These are phyloP conservation scores for Vultur gryphus DNA, from an alignment of 2,797 vertebrate genomes.

Conservation along the genomic window DNA sequence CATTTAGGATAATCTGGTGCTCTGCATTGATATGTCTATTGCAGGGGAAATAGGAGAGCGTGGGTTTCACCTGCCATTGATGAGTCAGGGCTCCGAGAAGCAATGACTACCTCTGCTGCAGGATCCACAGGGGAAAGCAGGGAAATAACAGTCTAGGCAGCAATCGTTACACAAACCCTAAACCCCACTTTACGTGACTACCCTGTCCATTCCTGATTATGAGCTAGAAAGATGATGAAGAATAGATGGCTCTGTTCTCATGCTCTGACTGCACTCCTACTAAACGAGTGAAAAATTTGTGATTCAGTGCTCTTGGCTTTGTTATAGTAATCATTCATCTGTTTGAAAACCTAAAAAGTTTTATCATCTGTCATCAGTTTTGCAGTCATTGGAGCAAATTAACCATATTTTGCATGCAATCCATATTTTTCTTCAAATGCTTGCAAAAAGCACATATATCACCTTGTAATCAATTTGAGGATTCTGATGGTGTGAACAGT, in stretches of 20 bases:
- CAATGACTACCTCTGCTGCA: background rate
- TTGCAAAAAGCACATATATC: conserved; percentile 53
- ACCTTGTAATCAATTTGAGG: conserved; percentile 52
- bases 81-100: background rate
- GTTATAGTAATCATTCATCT: conserved; percentile 43
- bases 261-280: conserved; percentile 9
- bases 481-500: conserved; percentile 53
- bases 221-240: background rate
- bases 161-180: background rate
- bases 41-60: background rate
- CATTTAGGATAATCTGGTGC: background rate
- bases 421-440: conserved; percentile 2
- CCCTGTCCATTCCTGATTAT: background rate
- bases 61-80: background rate
- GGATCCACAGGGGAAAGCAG: background rate
- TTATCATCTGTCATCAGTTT: conserved; percentile 45
- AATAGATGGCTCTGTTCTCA: background rate
- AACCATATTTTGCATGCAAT: conserved; percentile 20
- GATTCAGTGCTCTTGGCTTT: conserved; percentile 32
- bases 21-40: background rate
- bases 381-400: conserved; percentile 40
- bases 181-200: background rate
- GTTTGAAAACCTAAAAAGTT: conserved; percentile 47
- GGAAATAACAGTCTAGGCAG: background rate
- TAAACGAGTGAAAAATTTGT: background rate